Evolutionary conservation across 2,113 vertebrate genomes (phyloP), one percentile per base, ranked within the genome.

Genomic region (Sus scrofa): DNA sequence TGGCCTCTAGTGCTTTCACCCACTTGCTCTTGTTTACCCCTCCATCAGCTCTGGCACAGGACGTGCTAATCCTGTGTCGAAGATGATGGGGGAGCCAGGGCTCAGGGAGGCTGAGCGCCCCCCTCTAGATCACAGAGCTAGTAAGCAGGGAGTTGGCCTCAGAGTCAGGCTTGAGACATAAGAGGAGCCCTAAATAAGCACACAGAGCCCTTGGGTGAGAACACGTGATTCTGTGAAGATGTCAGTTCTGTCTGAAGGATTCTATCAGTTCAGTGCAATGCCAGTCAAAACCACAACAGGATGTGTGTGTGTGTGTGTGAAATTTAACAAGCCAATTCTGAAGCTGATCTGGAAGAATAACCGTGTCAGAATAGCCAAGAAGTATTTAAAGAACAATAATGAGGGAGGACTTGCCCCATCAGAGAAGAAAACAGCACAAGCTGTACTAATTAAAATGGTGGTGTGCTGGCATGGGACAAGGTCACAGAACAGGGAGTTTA

Each of bases 321-420:
- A 71, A 90, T 78, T 86, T 78, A 86, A 78, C 68, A 83, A 97
- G 68, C 20, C 13, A 11, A n/a, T 97, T 83, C 84, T 92, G 91
- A 96, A 90, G 62, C 22, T 18, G 83, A 83, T 86, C n/a, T 83
- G 39, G 78, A 71, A 95, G 68, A 94, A 65, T 58, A 82, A 86
- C 22, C 56, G 9, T 95, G 75, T 96, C 0, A 15, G 73, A 78
- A 71, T 65, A 79, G 73, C 50, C 86, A 93, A 89, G 58, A 77
- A 71, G 63, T 83, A 73, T 19, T 87, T 86, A 73, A 78, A 70
- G 84, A 50, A 90, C 74, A 70, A 34, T 20, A 81, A 26, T 16
- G 52, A 68, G 52, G 54, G 63, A 52, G 6, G 6, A 68, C n/a
- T 27, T 93, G 52, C n/a, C n/a, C 62, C 27, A 44, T 68, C 30